These are phyloP conservation scores for Plectropomus leopardus DNA, from an alignment of 2,113 vertebrate species.

Conservation along the genomic window DNA sequence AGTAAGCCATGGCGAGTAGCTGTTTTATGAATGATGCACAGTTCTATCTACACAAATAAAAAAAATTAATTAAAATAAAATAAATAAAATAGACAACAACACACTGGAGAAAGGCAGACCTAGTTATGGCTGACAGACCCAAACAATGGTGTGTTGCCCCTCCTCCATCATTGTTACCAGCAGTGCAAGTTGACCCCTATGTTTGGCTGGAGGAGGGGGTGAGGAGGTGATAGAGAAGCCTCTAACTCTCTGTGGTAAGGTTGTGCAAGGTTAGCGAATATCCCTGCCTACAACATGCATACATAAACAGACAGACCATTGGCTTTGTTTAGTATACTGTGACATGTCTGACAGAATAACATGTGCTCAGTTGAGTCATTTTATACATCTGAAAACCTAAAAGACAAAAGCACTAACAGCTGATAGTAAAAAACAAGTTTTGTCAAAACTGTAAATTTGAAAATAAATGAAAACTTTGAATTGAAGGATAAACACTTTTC, in stretches of 20 bases:
- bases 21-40: not conserved
- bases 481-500: not conserved
- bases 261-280: conserved; percentile 28
- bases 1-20: not conserved
- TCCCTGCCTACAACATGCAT: conserved; percentile 8
- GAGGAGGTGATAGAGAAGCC: conserved; percentile 4
- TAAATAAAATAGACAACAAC: conserved; percentile 20
- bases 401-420: not conserved
- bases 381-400: not conserved
- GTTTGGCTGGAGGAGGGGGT: not conserved
- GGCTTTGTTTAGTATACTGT: conserved; percentile 5
- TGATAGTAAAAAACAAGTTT: not conserved
- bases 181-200: conserved; percentile 47
- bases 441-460: not conserved
- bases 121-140: conserved; percentile 40
- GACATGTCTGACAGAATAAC: not conserved
- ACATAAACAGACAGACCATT: not conserved
- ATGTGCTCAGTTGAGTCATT: not conserved
- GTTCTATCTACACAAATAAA: not conserved
- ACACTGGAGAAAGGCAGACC: conserved; percentile 18
- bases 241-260: conserved; percentile 11
- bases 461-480: not conserved
- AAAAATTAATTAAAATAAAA: too few species aligned
- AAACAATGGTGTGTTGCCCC: conserved; percentile 69
- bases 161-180: conserved; percentile 60